Conservation (phyloP, 2,797 vertebrate species). For the Picus viridis region DNA sequence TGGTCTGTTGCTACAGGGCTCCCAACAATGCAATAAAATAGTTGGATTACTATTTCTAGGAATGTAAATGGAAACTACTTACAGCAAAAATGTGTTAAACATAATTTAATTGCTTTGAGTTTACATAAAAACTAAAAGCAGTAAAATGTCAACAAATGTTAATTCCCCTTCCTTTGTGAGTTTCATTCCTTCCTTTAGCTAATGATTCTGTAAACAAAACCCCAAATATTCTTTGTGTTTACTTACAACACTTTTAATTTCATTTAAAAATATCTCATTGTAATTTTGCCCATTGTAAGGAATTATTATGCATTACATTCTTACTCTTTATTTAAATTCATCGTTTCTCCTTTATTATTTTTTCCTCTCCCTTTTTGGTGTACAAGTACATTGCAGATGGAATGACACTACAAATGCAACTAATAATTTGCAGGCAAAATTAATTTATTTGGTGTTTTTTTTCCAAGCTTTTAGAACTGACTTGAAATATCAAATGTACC, state of each 20-base stretch:
- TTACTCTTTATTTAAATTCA: neutral
- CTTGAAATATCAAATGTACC: neutral
- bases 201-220: conserved; percentile 64
- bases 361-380: neutral
- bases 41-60: conserved; percentile 71
- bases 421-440: neutral
- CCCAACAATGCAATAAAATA: conserved; percentile 66
- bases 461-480: neutral
- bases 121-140: conserved; percentile 80
- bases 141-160: conserved; percentile 82
- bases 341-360: neutral
- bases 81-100: conserved; percentile 76
- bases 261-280: conserved; percentile 68
- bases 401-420: neutral
- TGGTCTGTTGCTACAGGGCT: conserved; percentile 60
- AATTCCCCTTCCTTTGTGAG: conserved; percentile 71
- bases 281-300: neutral
- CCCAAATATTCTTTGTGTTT: conserved; percentile 64
- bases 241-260: conserved; percentile 76
- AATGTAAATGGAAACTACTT: conserved; percentile 76
- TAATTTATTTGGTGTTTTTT: neutral
- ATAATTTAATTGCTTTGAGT: conserved; percentile 80
- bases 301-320: neutral
- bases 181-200: conserved; percentile 60
- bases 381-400: neutral